A percentile compares a stretch with the other conserved stretches of the same genome.
phyloP scores from a whole-genome alignment of 2,113 vertebrate genomes.

The Periophthalmodon schlosseri region DNA sequence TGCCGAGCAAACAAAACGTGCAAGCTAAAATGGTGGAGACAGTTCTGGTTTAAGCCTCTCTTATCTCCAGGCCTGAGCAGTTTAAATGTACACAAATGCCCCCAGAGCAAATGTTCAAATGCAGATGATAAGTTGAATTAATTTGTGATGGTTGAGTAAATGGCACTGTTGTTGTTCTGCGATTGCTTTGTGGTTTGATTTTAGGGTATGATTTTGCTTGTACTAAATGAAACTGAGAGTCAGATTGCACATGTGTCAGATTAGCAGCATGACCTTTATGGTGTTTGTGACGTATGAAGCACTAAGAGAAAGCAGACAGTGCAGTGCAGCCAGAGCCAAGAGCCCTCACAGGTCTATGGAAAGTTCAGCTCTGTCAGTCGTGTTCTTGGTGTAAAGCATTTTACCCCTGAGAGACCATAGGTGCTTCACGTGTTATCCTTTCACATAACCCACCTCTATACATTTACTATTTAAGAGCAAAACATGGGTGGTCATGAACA shows the following conservation, averaged over 20 bases:
- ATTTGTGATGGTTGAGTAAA: conserved; percentile 8
- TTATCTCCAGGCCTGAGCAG: conserved; percentile 14
- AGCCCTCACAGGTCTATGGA: background rate
- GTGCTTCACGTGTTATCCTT: background rate
- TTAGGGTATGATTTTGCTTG: background rate
- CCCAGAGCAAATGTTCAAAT: background rate
- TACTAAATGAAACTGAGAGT: background rate
- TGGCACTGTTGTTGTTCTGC: background rate
- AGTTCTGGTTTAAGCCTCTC: conserved; percentile 9
- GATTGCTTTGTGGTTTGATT: background rate
- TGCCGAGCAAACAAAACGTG: background rate
- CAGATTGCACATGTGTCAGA: background rate
- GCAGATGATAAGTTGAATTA: background rate
- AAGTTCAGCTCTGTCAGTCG: conserved; percentile 3
- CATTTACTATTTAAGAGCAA: background rate
- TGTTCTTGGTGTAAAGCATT: background rate
- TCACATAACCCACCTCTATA: background rate
- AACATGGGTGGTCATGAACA: background rate
- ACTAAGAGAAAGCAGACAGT: conserved; percentile 13
- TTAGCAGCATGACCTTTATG: background rate
- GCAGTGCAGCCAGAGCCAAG: background rate
- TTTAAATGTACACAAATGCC: background rate
- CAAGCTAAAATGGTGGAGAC: conserved; percentile 12
- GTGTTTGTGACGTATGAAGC: conserved; percentile 7
- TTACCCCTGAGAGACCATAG: background rate